Base-by-base conservation (phyloP, 1,140 invertebrate species). In the Drosophila bocqueti region DNA sequence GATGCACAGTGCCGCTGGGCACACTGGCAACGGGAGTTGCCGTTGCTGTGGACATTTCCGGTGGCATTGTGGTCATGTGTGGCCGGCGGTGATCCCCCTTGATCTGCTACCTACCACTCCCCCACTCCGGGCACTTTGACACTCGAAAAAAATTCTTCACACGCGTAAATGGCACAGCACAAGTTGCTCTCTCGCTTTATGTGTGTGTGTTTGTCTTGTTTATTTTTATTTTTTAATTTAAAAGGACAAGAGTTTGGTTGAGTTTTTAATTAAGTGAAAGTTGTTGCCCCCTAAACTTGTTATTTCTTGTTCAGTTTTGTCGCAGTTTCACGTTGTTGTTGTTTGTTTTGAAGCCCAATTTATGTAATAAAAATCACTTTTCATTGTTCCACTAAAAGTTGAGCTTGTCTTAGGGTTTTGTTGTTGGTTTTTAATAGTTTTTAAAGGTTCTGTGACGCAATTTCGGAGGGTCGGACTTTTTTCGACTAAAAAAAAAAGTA, bases 11-110 rank as follows among this genome's bases (percentile, higher is more conserved):
- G 72, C 73, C 76, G 57, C 76, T 79, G 31, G 78, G 78, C 84
- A 92, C 93, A 83, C 76, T 82, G 78, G 90, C 86, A 82, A 79
- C 86, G 80, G 79, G 71, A 54, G 84, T 86, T 77, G 76, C 86
- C 68, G 81, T 79, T 59, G 86, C 72, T 73, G 86, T 77, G 73
- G 91, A 92, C 91, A 92, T 92, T 86, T 92, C 91, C 74, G 91
- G 91, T 89, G 91, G 91, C 91, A 92, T 92, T 81, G 91, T 92
- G 84, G 81, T 92, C 91, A 92, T 92, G 91, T 87, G 83, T 83
- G 73, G 54, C 58, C 54, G 50, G 29, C 29, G 29, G 15, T 55
- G 60, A 31, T 62, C 18, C 60, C 45, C 45, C 29, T 13, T 7
- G 59, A 57, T 57, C 54, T 40, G 38, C 31, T n/a, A 31, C 49